Evolutionary conservation across 2,888 invertebrate species (phyloP).

Genomic region (Pilophorus perplexus): DNA sequence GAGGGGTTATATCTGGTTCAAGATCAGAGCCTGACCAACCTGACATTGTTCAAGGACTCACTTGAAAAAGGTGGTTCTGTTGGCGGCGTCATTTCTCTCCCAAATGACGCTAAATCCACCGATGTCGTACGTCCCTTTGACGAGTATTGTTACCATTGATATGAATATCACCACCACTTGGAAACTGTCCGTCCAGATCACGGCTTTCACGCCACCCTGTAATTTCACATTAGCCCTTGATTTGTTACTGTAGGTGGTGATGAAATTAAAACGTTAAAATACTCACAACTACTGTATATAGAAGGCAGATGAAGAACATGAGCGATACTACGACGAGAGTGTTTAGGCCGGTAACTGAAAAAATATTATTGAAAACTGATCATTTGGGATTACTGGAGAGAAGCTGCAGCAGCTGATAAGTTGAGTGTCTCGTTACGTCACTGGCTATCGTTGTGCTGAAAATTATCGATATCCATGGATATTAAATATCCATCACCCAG

Average conservation of each 20-base stretch:
- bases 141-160: constrained; percentile 52
- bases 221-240: no score
- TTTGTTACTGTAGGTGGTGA: no score
- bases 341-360: constrained; percentile 58
- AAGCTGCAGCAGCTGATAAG: no score
- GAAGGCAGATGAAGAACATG: constrained; percentile 58
- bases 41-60: constrained; percentile 41
- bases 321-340: constrained; percentile 56
- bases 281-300: constrained; percentile 59
- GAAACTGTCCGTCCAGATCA: constrained; percentile 54
- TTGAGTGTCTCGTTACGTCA: no score
- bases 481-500: no score
- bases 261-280: no score
- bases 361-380: no score
- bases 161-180: constrained; percentile 53
- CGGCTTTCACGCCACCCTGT: constrained; percentile 54
- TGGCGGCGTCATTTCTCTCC: constrained; percentile 49
- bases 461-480: no score
- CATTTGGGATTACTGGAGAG: no score
- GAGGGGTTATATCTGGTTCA: no score
- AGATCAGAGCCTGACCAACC: no score
- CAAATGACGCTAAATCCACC: constrained; percentile 52
- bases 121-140: constrained; percentile 52
- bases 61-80: constrained; percentile 50
- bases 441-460: no score